Conservation (phyloP, 2,888 invertebrate species). For the Mythimna albipuncta region DNA sequence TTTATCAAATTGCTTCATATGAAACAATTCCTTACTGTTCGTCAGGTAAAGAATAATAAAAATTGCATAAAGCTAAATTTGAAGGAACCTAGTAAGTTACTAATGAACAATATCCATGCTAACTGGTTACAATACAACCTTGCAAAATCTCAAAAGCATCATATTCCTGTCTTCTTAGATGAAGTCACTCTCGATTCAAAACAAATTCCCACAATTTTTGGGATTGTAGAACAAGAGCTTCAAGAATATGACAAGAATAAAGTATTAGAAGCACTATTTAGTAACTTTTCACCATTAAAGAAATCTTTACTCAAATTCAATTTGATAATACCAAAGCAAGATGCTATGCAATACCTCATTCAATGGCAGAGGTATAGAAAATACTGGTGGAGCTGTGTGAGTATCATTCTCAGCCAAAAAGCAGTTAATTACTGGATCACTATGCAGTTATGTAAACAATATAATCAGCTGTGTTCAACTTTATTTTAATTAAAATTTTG, state of each 20-base stretch:
- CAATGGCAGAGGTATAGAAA: constrained; percentile 94
- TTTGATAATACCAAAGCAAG: constrained; percentile 84
- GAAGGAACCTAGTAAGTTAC: constrained; percentile 75
- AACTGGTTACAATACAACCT: constrained; percentile 81
- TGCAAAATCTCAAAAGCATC: constrained; percentile 76
- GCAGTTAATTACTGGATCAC: not conserved
- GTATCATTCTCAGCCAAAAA: constrained; percentile 59
- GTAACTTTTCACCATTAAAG: constrained; percentile 60
- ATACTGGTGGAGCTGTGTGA: constrained; percentile 96
- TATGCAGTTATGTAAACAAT: constrained; percentile 17
- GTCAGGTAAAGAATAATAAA: constrained; percentile 60
- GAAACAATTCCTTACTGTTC: constrained; percentile 77
- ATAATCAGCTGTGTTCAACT: not conserved
- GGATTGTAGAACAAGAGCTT: constrained; percentile 67
- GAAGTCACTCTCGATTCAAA: constrained; percentile 46
- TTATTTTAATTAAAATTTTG: not conserved
- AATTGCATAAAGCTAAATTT: constrained; percentile 68
- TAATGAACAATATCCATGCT: constrained; percentile 79
- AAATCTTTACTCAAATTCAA: constrained; percentile 78
- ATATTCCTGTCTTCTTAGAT: constrained; percentile 75
- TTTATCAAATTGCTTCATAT: constrained; percentile 74
- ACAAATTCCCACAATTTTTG: constrained; percentile 67
- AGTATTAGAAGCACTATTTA: constrained; percentile 63
- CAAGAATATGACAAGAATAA: constrained; percentile 60
- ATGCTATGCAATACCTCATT: constrained; percentile 92